These are phyloP conservation scores for Axis porcinus DNA, from an alignment of 2,113 vertebrate species.

Conservation along the genomic window DNA sequence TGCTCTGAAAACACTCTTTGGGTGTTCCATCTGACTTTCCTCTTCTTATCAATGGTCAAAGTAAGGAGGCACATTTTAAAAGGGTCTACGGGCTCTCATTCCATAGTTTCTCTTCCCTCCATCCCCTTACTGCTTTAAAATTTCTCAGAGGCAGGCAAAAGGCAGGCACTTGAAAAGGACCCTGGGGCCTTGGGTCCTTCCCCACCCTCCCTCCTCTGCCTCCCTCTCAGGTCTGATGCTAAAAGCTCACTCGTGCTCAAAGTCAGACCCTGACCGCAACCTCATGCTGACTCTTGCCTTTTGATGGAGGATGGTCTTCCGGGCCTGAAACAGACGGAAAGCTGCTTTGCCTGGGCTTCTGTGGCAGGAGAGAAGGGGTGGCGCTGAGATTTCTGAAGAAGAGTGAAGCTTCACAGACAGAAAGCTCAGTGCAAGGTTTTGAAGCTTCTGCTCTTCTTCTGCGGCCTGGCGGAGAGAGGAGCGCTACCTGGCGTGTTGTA, in stretches of 20 bases:
- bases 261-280: neutral
- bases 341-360: neutral
- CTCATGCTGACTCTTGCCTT: neutral
- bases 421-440: neutral
- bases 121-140: neutral
- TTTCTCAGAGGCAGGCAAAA: neutral
- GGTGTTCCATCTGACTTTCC: neutral
- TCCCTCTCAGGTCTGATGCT: neutral
- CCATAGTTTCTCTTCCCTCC: neutral
- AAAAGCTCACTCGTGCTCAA: accelerated
- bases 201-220: neutral
- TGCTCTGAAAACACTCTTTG: slow-evolving; percentile 9
- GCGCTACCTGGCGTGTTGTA: neutral
- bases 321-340: neutral
- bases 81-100: neutral
- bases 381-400: neutral
- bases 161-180: slow-evolving; percentile 5
- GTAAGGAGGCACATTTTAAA: neutral
- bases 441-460: neutral
- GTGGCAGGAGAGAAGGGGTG: neutral
- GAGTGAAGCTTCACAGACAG: neutral
- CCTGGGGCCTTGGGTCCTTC: neutral
- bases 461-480: neutral
- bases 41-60: neutral
- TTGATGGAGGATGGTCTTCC: neutral